Evolutionary conservation across 1,140 invertebrate genomes (phyloP).

Genomic region (Oreohelix idahoensis): DNA sequence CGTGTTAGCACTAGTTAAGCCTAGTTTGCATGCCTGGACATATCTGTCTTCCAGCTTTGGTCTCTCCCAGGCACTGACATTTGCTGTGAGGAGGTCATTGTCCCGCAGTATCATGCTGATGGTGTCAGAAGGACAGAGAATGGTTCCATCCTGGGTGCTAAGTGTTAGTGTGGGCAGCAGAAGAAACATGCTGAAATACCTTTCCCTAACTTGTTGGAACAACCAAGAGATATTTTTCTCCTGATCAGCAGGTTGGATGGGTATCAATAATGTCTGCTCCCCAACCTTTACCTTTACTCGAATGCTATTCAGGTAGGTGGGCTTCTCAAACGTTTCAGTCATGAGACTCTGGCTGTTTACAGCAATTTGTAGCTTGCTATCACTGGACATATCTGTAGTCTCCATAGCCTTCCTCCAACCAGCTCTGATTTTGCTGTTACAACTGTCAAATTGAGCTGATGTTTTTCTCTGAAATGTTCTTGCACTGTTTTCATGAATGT

Average conservation of each 20-base stretch:
- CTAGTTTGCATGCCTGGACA: slow-evolving; percentile 5
- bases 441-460: neutral
- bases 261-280: slow-evolving; percentile 20
- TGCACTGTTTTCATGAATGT: neutral
- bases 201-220: slow-evolving; percentile 4
- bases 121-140: slow-evolving; percentile 20
- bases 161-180: slow-evolving; percentile 12
- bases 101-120: slow-evolving; percentile 4
- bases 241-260: slow-evolving; percentile 29
- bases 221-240: slow-evolving; percentile 27
- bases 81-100: slow-evolving; percentile 10
- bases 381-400: too few relatives aligned
- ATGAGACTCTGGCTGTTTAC: neutral
- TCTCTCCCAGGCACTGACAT: slow-evolving; percentile 28
- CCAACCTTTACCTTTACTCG: slow-evolving; percentile 26
- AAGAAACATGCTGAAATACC: slow-evolving; percentile 39
- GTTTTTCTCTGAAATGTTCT: neutral
- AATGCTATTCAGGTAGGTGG: slow-evolving; percentile 1
- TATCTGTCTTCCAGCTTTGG: slow-evolving; percentile 29
- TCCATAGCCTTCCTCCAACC: neutral
- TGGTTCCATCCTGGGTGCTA: slow-evolving; percentile 25
- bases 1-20: slow-evolving; percentile 1
- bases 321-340: slow-evolving; percentile 1
- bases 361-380: neutral
- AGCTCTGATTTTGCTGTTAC: neutral